Evolutionary conservation across 2,113 vertebrate species (phyloP), one percentile per base, ranked within the genome.

Genomic region (Oreochromis aureus): DNA sequence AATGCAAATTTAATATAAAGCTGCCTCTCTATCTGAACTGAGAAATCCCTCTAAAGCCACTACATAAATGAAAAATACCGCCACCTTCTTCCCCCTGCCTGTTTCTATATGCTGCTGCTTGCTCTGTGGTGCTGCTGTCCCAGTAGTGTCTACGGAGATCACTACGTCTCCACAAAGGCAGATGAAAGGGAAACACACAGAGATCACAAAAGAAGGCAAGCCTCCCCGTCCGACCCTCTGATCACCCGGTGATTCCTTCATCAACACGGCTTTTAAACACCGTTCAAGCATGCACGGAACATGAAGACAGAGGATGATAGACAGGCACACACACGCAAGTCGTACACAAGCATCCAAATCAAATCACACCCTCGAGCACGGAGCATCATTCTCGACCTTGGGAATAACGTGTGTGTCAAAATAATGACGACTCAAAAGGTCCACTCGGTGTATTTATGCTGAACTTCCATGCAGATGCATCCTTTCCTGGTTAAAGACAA

Each of bases 171-270:
- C 86, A 63, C 87, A 87, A 88, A 92, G 88, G 82, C 89, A 76
- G 87, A 92, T 93, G 83, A 94, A 89, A 93, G 81, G 73, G 84
- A 93, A 90, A 91, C 89, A 87, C 84, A 88, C 84, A 84, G 44
- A 91, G 89, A 91, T 93, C 91, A 94, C 86, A 94, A 91, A 91
- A 91, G 86, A 84, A 89, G 53, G 82, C 85, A 69, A 90, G 82
- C 55, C 82, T 87, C 80, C 85, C 82, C 16, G 82, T 91, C 87
- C 82, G 7, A 80, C 83, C 73, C 90, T 91, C 87, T 92, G 88
- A 95, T 95, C 90, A 86, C 55, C 19, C 11, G 54, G 71, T 84
- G 83, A 86, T 89, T 89, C 89, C 86, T 89, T 93, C 91, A 89
- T 93, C 86, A 93, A 81, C 84, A 71, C 79, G 58, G 66, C 89